A percentile compares a stretch with the other conserved stretches of the same genome.
These are phyloP conservation scores for Chloebia gouldiae DNA, from an alignment of 2,113 vertebrate genomes.

Conservation along the genomic window DNA sequence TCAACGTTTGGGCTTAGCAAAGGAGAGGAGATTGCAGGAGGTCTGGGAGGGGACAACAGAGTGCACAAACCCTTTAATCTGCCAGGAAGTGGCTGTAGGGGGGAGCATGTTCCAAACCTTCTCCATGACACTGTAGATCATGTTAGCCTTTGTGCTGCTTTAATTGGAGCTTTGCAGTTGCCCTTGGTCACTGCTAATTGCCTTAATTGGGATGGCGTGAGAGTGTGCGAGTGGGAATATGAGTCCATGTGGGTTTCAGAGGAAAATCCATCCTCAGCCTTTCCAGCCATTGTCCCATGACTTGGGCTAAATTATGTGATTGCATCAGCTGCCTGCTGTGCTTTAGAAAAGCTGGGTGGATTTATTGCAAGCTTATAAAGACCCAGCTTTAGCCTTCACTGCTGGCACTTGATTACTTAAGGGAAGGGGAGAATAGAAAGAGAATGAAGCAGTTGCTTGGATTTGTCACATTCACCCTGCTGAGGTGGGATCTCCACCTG, in stretches of 20 bases:
- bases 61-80: slow-evolving; percentile 51
- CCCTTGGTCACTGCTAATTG: slow-evolving; percentile 66
- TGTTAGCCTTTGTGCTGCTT: slow-evolving; percentile 44
- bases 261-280: background rate
- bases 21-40: background rate
- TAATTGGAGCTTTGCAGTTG: slow-evolving; percentile 61
- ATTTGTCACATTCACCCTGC: background rate
- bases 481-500: background rate
- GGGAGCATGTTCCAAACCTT: slow-evolving; percentile 10
- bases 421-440: background rate
- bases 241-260: background rate
- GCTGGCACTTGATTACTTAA: background rate
- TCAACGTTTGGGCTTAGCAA: background rate
- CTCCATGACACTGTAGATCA: slow-evolving; percentile 33
- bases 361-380: slow-evolving; percentile 9
- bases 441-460: background rate
- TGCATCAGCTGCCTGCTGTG: slow-evolving; percentile 16
- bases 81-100: background rate
- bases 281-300: background rate
- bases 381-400: background rate
- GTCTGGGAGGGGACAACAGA: background rate
- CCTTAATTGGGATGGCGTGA: slow-evolving; percentile 10
- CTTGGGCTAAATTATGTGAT: background rate
- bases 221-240: background rate
- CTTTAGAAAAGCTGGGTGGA: slow-evolving; percentile 21